A percentile compares a stretch with the other conserved stretches of the same genome.
Conservation (phyloP, 2,113 vertebrate genomes). For the Cyprinodon tularosa region DNA sequence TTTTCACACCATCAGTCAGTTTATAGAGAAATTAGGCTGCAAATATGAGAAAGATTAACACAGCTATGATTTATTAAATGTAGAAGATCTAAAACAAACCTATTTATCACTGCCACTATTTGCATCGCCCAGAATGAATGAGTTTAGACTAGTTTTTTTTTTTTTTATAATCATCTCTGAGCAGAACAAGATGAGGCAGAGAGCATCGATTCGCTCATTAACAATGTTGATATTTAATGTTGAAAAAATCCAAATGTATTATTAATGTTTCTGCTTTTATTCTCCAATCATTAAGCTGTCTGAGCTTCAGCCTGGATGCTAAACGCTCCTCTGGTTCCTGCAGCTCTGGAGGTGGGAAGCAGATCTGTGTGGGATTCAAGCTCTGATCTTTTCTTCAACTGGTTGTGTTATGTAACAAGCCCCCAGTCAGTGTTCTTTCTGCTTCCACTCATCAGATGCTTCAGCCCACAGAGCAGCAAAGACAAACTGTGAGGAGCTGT, state of each 20-base stretch:
- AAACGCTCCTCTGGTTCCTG: neutral
- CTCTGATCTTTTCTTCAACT: conserved; percentile 19
- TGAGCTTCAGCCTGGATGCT: neutral
- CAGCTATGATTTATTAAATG: too few relatives aligned
- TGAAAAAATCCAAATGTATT: neutral
- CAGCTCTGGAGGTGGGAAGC: conserved; percentile 19
- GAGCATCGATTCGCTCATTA: neutral
- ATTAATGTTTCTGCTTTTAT: neutral
- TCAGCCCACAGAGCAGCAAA: conserved; percentile 1
- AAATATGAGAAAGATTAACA: neutral
- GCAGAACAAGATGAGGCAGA: neutral
- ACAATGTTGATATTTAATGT: neutral
- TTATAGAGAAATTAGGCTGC: neutral
- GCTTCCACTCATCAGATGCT: conserved; percentile 5
- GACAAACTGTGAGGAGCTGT: neutral
- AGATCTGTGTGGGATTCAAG: conserved; percentile 41
- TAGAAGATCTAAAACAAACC: neutral
- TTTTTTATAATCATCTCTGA: neutral
- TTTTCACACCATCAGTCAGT: neutral
- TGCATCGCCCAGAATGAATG: neutral
- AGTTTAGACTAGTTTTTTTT: neutral
- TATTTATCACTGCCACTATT: neutral
- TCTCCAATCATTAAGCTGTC: neutral
- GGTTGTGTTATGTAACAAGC: conserved; percentile 61
- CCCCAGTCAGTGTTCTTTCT: conserved; percentile 2